A percentile compares a stretch with the other conserved stretches of the same genome.
Conservation (phyloP, 2,888 invertebrate genomes). For the Vandiemenella viatica region DNA sequence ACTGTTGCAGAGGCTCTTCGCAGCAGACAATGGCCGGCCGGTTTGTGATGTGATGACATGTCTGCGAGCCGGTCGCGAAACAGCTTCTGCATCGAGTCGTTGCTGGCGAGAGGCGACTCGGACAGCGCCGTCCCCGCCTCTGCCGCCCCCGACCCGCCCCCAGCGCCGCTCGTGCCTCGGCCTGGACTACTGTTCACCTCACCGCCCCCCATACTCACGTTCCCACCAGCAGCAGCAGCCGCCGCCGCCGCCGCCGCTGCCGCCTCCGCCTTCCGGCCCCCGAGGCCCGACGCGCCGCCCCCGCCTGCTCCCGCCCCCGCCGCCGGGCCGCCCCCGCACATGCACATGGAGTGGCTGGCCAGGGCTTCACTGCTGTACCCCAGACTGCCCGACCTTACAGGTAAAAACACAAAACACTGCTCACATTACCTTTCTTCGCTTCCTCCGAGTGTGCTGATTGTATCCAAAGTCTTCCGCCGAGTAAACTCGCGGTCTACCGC, state of each 20-base stretch:
- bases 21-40: neutral
- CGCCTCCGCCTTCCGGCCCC: conserved; percentile 38
- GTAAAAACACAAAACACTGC: no score
- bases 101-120: conserved; percentile 10
- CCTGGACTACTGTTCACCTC: conserved; percentile 3
- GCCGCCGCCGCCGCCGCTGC: conserved; percentile 15
- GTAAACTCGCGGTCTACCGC: no score
- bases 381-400: conserved; percentile 68
- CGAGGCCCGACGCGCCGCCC: conserved; percentile 29
- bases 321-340: conserved; percentile 34
- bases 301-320: conserved; percentile 19
- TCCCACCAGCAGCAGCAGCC: neutral
- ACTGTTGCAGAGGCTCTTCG: no score
- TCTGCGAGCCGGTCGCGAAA: neutral
- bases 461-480: no score
- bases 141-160: conserved; percentile 34
- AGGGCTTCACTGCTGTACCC: conserved; percentile 87
- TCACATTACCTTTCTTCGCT: no score
- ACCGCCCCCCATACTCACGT: neutral
- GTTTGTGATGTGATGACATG: neutral
- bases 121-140: conserved; percentile 32
- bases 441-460: no score
- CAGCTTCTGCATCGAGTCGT: conserved; percentile 17
- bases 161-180: conserved; percentile 22
- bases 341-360: conserved; percentile 78